Evolutionary conservation across 2,888 invertebrate species (phyloP).

Genomic region (Eucera pruinosa): DNA sequence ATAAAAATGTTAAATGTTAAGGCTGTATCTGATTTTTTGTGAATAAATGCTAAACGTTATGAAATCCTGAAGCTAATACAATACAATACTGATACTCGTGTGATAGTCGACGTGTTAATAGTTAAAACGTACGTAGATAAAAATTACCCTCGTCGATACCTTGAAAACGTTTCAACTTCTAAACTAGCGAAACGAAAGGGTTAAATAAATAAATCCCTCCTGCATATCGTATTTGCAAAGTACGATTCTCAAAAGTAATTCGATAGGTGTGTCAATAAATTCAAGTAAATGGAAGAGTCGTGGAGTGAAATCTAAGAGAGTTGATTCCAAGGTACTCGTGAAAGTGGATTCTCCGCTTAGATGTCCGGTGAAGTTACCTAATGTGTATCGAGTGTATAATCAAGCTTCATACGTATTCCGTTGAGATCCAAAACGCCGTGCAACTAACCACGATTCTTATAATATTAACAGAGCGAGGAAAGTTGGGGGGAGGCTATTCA

Average conservation of each 20-base stretch:
- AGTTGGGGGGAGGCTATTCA: too few species aligned
- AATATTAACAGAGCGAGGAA: slow-evolving; percentile 43
- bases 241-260: neutral
- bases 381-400: slow-evolving; percentile 59
- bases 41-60: too few species aligned
- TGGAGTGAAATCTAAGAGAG: slow-evolving; percentile 4
- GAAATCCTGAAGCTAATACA: too few species aligned
- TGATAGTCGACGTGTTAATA: too few species aligned
- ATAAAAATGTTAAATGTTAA: too few species aligned
- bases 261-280: slow-evolving; percentile 22
- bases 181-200: neutral
- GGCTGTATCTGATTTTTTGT: too few species aligned
- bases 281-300: slow-evolving; percentile 9
- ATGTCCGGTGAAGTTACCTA: slow-evolving; percentile 15
- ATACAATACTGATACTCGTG: too few species aligned
- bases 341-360: slow-evolving; percentile 4
- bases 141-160: too few species aligned
- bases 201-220: neutral
- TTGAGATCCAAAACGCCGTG: too few species aligned
- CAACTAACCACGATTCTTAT: slow-evolving; percentile 30
- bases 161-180: too few species aligned
- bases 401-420: slow-evolving; percentile 47
- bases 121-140: too few species aligned
- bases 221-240: too few species aligned
- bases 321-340: neutral